These are phyloP conservation scores for Porites lutea DNA, from an alignment of 64 coral and sea anemone genomes.

Conservation along the genomic window DNA sequence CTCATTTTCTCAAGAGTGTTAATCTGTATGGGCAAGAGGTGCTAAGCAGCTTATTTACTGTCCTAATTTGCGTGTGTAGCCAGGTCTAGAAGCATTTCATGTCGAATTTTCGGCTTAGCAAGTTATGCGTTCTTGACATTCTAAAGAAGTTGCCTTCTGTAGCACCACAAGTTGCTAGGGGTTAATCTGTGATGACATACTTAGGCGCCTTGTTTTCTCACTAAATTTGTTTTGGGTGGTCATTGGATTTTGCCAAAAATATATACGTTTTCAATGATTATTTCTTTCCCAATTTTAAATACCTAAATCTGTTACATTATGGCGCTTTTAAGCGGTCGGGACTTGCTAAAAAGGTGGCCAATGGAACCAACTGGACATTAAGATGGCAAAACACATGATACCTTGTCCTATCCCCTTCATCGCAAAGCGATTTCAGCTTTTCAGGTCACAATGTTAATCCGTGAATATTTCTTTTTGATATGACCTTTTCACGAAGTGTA, in stretches of 20 bases:
- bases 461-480: not conserved
- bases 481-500: conserved; percentile 1
- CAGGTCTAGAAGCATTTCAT: not conserved
- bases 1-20: conserved; percentile 2
- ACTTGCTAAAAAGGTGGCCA: not conserved
- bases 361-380: not conserved
- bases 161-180: conserved; percentile 20
- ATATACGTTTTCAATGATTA: not conserved
- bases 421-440: conserved; percentile 39
- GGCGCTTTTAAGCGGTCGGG: not conserved
- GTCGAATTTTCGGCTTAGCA: conserved; percentile 25
- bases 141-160: not conserved
- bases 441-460: conserved; percentile 56
- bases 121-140: conserved; percentile 6
- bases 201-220: conserved; percentile 41
- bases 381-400: not conserved
- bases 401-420: conserved; percentile 8
- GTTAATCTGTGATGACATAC: conserved; percentile 46
- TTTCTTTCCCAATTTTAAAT: too few species aligned
- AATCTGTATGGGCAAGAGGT: not conserved
- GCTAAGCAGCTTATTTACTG: conserved; percentile 10
- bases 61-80: not conserved
- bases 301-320: too few species aligned
- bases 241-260: not conserved
- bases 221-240: not conserved